Conservation (phyloP, 2,797 vertebrate genomes). For the Echiichthys vipera region DNA sequence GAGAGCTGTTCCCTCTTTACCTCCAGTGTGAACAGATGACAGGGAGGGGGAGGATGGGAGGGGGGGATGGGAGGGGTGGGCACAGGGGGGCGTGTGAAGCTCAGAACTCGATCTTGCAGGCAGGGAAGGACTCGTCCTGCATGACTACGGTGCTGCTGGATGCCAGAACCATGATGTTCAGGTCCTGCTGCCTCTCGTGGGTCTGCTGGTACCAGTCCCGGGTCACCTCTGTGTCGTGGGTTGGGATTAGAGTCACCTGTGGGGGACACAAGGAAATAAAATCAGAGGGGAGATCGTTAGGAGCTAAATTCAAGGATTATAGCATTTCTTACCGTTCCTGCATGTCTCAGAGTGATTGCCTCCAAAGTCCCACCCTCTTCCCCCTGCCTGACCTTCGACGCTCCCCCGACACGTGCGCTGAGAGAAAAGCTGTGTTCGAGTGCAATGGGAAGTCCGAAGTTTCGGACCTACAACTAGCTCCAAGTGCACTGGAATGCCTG, state of each 20-base stretch:
- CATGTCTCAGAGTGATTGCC: too few relatives aligned
- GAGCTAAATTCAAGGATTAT: too few relatives aligned
- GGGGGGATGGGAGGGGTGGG: neutral
- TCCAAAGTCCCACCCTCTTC: too few relatives aligned
- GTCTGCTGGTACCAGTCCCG: conserved; percentile 99
- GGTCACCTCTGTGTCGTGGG: conserved; percentile 98
- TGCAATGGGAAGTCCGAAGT: too few relatives aligned
- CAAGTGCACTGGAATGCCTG: too few relatives aligned
- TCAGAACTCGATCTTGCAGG: conserved; percentile 99
- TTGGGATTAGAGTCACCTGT: conserved; percentile 98
- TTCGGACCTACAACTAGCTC: too few relatives aligned
- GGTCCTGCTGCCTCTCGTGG: conserved; percentile 96
- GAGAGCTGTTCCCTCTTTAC: conserved; percentile 35
- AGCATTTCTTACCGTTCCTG: too few relatives aligned
- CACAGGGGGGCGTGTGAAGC: conserved; percentile 1
- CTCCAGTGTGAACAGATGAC: conserved; percentile 42
- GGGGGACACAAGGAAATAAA: neutral
- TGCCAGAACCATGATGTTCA: conserved; percentile 98
- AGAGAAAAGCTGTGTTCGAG: too few relatives aligned
- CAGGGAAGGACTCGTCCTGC: conserved; percentile 99
- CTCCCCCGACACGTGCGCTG: too few relatives aligned
- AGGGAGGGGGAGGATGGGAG: neutral
- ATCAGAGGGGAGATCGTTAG: neutral
- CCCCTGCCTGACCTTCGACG: too few relatives aligned
- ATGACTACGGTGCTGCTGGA: conserved; percentile 99